phyloP scores from a whole-genome alignment of 2,113 vertebrate genomes.

The Xyliphius kryptos region DNA sequence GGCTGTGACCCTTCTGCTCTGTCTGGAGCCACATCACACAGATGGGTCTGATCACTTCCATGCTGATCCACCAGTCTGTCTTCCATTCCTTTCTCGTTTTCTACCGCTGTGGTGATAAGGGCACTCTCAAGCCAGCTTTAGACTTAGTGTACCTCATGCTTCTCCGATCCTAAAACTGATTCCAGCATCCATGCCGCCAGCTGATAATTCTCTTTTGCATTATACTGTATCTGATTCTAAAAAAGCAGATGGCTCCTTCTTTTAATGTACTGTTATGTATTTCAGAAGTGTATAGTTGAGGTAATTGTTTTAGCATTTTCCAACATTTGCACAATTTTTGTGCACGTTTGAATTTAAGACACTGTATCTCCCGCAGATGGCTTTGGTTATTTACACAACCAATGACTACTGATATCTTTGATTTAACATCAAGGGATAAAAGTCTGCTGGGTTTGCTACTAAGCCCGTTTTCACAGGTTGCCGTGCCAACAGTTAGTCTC shows the following conservation, averaged over 20 bases:
- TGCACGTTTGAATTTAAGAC: not conserved
- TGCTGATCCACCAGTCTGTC: constrained; percentile 6
- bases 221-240: constrained; percentile 1
- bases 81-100: not conserved
- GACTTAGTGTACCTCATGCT: not conserved
- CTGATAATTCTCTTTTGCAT: constrained; percentile 16
- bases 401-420: not conserved
- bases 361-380: not conserved
- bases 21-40: constrained; percentile 28
- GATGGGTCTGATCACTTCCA: constrained; percentile 25
- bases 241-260: not conserved
- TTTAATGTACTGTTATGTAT: no score
- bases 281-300: not conserved
- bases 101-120: constrained; percentile 19
- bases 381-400: constrained; percentile 11
- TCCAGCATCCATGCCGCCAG: constrained; percentile 15
- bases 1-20: constrained; percentile 9
- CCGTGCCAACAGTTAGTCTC: constrained; percentile 6
- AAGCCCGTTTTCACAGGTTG: constrained; percentile 1
- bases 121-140: constrained; percentile 6
- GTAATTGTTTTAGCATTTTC: no score
- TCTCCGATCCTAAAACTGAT: constrained; percentile 19
- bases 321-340: not conserved
- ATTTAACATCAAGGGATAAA: constrained; percentile 9
- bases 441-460: not conserved